These are phyloP conservation scores for Lepidochitona cinerea DNA, from an alignment of 2,888 invertebrate genomes.

Conservation along the genomic window DNA sequence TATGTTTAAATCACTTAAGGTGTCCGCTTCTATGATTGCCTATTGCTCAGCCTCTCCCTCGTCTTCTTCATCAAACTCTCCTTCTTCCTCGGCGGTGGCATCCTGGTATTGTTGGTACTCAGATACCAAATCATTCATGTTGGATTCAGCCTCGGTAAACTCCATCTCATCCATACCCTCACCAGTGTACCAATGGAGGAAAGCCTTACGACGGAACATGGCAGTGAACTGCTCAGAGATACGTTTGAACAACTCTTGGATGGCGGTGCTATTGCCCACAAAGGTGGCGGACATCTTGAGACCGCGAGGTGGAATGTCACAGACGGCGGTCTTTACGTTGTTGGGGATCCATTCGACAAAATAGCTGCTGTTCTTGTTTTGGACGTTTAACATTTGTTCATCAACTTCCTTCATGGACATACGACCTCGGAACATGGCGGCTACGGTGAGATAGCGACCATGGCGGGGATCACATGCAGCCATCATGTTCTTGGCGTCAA, in stretches of 20 bases:
- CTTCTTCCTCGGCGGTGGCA: background rate
- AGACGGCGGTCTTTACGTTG: background rate
- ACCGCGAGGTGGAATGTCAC: background rate
- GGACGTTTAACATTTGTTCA: background rate
- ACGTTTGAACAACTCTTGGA: conserved; percentile 49
- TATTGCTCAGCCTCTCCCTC: background rate
- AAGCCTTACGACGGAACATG: background rate
- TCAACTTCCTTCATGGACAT: background rate
- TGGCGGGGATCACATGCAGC: background rate
- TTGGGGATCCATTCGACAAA: background rate
- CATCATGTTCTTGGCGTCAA: background rate
- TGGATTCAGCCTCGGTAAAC: background rate
- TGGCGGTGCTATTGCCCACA: conserved; percentile 76
- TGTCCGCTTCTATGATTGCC: too few species aligned
- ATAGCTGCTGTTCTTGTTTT: background rate
- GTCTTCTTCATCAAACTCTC: background rate
- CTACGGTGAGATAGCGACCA: background rate
- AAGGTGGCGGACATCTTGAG: conserved; percentile 76
- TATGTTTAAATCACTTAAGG: too few species aligned
- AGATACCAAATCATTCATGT: background rate
- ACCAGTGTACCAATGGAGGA: background rate
- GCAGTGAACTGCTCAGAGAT: background rate
- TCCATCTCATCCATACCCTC: background rate
- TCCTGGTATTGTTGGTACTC: background rate
- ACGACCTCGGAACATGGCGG: background rate